Conservation (phyloP, 2,113 vertebrate species). For the Lethenteron reissneri region DNA sequence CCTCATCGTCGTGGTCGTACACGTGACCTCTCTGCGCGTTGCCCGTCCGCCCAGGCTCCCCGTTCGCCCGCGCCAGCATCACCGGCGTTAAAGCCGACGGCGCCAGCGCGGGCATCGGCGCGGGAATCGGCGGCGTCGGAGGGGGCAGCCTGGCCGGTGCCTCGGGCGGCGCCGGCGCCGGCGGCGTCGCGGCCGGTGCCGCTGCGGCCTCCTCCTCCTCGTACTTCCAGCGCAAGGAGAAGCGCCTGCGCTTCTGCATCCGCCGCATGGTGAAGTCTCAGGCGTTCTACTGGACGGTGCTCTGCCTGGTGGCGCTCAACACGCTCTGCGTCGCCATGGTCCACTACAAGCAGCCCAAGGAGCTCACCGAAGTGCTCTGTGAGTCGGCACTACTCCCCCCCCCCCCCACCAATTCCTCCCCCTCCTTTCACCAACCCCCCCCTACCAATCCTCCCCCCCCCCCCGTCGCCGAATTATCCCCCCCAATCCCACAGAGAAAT, state of each 20-base stretch:
- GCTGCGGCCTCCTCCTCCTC: conserved; percentile 27
- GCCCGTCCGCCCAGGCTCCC: conserved; percentile 37
- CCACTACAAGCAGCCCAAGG: conserved; percentile 69
- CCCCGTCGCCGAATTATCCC: neutral
- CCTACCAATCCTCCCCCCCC: conserved; percentile 16
- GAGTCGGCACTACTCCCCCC: conserved; percentile 18
- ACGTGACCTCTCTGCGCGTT: neutral
- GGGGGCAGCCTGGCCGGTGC: too few species aligned
- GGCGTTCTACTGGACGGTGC: conserved; percentile 80
- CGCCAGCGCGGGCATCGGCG: too few species aligned
- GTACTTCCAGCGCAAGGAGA: conserved; percentile 74
- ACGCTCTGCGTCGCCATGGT: conserved; percentile 80
- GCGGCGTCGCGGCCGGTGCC: too few species aligned
- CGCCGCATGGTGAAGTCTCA: conserved; percentile 82
- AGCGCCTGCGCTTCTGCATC: conserved; percentile 77
- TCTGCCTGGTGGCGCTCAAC: conserved; percentile 77
- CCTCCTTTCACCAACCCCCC: conserved; percentile 4
- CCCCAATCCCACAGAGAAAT: neutral
- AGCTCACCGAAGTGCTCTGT: conserved; percentile 72
- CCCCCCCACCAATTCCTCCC: fast-evolving
- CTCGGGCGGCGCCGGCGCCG: too few species aligned
- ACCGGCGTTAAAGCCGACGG: conserved; percentile 59
- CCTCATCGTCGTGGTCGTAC: too few species aligned
- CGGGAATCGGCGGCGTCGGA: too few species aligned
- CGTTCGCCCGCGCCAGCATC: conserved; percentile 57